Evolutionary conservation across 2,113 vertebrate species (phyloP), one percentile per base, ranked within the genome.

Genomic region (Perognathus longimembris): DNA sequence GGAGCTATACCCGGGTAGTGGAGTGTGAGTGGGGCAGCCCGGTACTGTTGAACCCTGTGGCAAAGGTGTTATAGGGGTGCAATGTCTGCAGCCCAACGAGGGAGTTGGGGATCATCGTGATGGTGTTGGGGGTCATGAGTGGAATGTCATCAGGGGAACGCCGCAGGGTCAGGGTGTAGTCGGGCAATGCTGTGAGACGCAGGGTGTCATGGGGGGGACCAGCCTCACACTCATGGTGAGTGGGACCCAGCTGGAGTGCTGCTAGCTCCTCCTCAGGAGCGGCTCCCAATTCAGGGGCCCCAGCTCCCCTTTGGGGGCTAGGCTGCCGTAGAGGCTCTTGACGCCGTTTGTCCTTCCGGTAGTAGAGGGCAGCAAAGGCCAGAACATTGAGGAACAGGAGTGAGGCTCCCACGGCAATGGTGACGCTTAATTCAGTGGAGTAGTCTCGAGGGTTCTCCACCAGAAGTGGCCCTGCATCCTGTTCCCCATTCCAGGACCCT

Each of bases 81-180:
- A 99, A 97, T 95, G 99, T 99, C 97, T 99, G 99, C 98, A 99
- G 98, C 96, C 99, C 99, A 98, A 99, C 99, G 98, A 99, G 98
- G 21, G 99, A 99, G 97, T 99, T 99, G 97, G 99, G 99, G 94
- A 99, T 99, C 99, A 99, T 99, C 96, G 99, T 99, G 98, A 99
- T 99, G 97, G 99, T 99, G 98, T 99, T 99, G 96, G 99, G 99
- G 63, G 99, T 99, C 99, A 99, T 99, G 89, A 99, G 99, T 1
- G 99, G 99, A 96, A 99, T 99, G 98, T 99, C 99, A 1, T 99
- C 99, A 0, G 99, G 99, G 14, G 99, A 99, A 93, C 99, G 99
- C 79, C 99, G 98, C 97, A 99, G 97, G 26, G 99, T 99, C 96
- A 99, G 98, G 1, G 99, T 99, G 97, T 99, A 99, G 98, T 99